Evolutionary conservation across 2,888 invertebrate genomes (phyloP).

Genomic region (Tipula helvola): DNA sequence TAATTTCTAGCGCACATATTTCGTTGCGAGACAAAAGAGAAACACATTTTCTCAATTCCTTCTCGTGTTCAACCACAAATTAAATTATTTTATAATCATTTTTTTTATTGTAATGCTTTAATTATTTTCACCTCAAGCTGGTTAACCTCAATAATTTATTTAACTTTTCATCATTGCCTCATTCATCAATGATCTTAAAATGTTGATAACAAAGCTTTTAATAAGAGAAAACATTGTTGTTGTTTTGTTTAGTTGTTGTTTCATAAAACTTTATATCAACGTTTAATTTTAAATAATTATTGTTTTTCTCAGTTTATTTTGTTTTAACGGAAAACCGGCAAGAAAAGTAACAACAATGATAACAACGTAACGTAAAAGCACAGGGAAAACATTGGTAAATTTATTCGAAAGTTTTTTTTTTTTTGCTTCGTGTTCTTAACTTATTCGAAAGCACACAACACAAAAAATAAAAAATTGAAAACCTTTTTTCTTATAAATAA

Average conservation of each 20-base stretch:
- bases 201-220: neutral
- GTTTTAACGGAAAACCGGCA: neutral
- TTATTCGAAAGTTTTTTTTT: neutral
- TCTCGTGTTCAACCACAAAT: neutral
- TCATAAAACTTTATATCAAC: neutral
- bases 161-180: neutral
- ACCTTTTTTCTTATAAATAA: neutral
- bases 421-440: neutral
- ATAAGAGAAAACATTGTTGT: neutral
- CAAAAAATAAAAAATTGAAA: neutral
- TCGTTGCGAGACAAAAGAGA: neutral
- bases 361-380: neutral
- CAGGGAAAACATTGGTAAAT: neutral
- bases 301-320: neutral
- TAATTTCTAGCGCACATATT: neutral
- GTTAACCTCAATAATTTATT: neutral
- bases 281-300: slow-evolving; percentile 4
- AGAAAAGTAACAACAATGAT: neutral
- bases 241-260: neutral
- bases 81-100: neutral
- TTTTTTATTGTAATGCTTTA: neutral
- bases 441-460: neutral
- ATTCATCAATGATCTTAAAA: slow-evolving; percentile 4
- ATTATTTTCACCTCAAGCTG: neutral
- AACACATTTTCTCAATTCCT: neutral